Base-by-base conservation (phyloP, 2,888 invertebrate species). In the Noctua comes region DNA sequence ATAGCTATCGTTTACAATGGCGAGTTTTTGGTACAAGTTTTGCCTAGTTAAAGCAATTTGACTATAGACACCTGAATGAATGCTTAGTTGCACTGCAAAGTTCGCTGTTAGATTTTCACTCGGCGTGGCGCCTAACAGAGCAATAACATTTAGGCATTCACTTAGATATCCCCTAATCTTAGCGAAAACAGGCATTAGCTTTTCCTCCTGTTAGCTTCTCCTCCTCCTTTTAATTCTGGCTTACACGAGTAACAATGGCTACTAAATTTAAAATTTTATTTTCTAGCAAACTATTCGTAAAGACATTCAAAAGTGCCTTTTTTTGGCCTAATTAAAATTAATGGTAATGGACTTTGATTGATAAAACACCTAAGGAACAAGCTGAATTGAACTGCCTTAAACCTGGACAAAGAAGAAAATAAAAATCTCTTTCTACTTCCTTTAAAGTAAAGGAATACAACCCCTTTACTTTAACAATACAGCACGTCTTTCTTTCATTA, bases 401-500 rank as follows among this genome's bases (percentile, higher is more conserved):
- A 16, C 13, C 3, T n/a, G 8, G 10, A 43, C 11, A 64, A 16
- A 18, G 27, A 16, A 27, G 27, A 73, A 57, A 64, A 51, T 24
- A 31, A 62, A 40, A 73, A 73, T 68, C 59, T 31, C 18, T 46
- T 4, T 65, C 24, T 27, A 36, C 46, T n/a, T 78, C 10, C 27
- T 21, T 36, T 40, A 21, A 18, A 27, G 36, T 65, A 40, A 70
- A 40, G 21, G 40, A 76, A 66, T 65, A 65, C 54, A 72, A 68
- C 54, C 71, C 78, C 66, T 62, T 71, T 48, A 13, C 65, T 21
- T 54, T 18, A 73, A 69, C 59, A 73, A 46, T 16, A 40, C 59
- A 46, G 57, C 66, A 76, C 48, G 73, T 73, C 48, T 46, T 36
- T 21, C 27, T 43, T 40, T 40, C 57, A 83, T 83, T 76, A 77